Conservation (phyloP, 2,113 vertebrate genomes). For the Pedetes capensis region DNA sequence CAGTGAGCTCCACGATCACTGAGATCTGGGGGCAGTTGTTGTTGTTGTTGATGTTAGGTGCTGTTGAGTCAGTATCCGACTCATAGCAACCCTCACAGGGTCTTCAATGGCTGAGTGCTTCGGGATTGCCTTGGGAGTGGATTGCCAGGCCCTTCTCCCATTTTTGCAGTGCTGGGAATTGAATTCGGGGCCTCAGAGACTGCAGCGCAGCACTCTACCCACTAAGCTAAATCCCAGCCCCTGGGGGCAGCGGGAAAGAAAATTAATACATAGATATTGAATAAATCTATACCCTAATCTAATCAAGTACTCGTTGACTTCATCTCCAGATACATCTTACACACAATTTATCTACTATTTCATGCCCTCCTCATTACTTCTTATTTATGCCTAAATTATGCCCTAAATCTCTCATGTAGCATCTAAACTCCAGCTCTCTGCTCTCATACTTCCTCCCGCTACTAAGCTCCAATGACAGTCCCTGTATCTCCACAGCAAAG, state of each 20-base stretch:
- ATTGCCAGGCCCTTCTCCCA: too few relatives aligned
- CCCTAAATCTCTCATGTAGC: not conserved
- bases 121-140: too few relatives aligned
- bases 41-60: too few relatives aligned
- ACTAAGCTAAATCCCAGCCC: too few relatives aligned
- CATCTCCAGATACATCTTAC: conserved; percentile 3
- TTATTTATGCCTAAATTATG: not conserved
- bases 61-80: too few relatives aligned
- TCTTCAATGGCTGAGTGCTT: too few relatives aligned
- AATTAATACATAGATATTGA: not conserved
- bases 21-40: accelerated
- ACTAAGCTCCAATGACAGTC: not conserved
- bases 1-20: not conserved
- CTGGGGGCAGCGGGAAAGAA: too few relatives aligned
- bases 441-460: too few relatives aligned
- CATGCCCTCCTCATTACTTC: not conserved
- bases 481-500: not conserved
- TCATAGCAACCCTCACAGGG: too few relatives aligned
- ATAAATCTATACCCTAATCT: not conserved
- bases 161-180: too few relatives aligned
- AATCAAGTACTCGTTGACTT: not conserved
- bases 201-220: too few relatives aligned
- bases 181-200: too few relatives aligned
- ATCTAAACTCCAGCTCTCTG: not conserved
- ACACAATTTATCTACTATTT: not conserved